Evolutionary conservation across 1,140 invertebrate species (phyloP).

Genomic region (Euura saliciscinereae): DNA sequence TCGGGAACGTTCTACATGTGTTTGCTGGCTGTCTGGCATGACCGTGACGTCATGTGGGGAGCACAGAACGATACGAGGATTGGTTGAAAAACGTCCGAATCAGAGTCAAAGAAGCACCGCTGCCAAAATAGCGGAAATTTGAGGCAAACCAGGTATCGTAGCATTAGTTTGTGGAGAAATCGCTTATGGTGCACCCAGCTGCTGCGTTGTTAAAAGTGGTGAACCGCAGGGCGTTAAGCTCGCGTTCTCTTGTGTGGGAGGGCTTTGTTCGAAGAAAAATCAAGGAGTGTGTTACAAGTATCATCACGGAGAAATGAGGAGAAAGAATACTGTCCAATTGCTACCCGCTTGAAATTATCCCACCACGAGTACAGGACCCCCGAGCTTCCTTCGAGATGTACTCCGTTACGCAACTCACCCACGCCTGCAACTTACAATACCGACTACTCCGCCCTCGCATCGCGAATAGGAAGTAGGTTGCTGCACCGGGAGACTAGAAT

Average conservation of each 20-base stretch:
- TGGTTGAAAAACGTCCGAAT: too few relatives aligned
- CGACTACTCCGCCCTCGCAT: not conserved
- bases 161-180: not conserved
- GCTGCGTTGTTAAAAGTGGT: not conserved
- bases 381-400: not conserved
- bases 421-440: not conserved
- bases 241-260: not conserved
- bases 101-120: too few relatives aligned
- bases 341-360: not conserved
- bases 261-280: too few relatives aligned
- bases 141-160: too few relatives aligned
- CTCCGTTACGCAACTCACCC: not conserved
- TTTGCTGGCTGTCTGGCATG: constrained; percentile 53
- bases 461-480: constrained; percentile 1
- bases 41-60: constrained; percentile 46
- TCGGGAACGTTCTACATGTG: constrained; percentile 21
- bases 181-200: not conserved
- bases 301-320: too few relatives aligned
- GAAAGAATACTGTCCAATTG: too few relatives aligned
- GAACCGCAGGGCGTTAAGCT: not conserved
- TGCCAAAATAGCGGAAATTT: too few relatives aligned
- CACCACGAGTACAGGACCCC: not conserved
- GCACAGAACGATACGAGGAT: too few relatives aligned
- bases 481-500: not conserved
- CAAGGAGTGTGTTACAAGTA: too few relatives aligned